Evolutionary conservation across 1,140 invertebrate species (phyloP), one percentile per base, ranked within the genome.

Genomic region (Hylyphantes graminicola): DNA sequence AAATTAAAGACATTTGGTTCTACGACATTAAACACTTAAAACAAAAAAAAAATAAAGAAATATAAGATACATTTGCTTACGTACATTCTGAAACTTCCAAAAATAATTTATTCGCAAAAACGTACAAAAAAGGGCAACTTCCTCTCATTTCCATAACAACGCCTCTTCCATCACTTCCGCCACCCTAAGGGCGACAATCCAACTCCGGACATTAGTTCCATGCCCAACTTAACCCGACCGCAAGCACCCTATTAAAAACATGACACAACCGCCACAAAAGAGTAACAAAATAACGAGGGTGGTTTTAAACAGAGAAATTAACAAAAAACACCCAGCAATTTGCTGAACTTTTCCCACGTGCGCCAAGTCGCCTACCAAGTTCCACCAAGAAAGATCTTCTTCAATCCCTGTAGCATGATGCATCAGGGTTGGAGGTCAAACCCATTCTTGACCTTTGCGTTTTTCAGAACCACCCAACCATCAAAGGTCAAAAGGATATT

Each of bases 321-420:
- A 83, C 74, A 61, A 83, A 72, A 51, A 64, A 74, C 80, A 83
- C 80, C 80, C 70, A 65, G 21, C 75, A 75, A 74, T 83, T 81
- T 83, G 15, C 57, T 53, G 48, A 21, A 17, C 17, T 74, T 74
- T 50, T 59, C 72, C 72, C 53, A 70, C 51, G 54, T 17, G 68
- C 57, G 19, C 48, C 51, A 61, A 73, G 79, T 81, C 79, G 73
- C 79, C 79, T 81, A 73, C 57, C 65, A 63, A 78, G 76, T 78
- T 78, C 61, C 76, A 67, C 76, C 48, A 67, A 13, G 12, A n/a
- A 55, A 10, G 63, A 67, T 54, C 48, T 76, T 50, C 51, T 48
- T 10, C 35, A 19, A 8, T 74, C 72, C 53, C 13, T 57, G 72
- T 74, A 53, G 53, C 57, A 57, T 35, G 54, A n/a, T 57, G 53